Evolutionary conservation across 2,888 invertebrate species (phyloP), one percentile per base, ranked within the genome.

Genomic region (Ariolimax columbianus): DNA sequence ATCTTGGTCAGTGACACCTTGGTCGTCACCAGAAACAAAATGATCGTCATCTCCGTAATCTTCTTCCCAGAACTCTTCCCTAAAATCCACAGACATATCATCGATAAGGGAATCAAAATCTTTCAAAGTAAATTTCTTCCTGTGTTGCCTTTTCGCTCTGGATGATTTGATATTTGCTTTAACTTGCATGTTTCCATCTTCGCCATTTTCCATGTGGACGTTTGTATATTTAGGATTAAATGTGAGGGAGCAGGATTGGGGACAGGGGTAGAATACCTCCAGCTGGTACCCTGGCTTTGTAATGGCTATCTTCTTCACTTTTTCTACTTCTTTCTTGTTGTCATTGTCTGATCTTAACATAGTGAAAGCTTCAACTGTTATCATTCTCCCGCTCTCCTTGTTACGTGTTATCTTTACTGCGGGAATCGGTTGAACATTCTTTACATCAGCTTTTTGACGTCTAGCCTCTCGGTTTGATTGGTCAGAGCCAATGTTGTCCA

Each of bases 161-260:
- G 43, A 73, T 0, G 9, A n/a, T 51, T 38, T 77, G 6, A 19
- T 51, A 43, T 84, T 79, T 3, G 70, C 43, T 51, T 43, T 83
- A 1, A 77, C n/a, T 47, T 84, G 77, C 59, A 72, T 72, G 23
- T 75, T 55, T 40, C 80, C 73, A 1, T 75, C 84, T 19, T 70
- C 59, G 59, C 59, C 30, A 11, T 63, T 47, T 9, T 77, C 77
- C 17, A 55, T 40, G 36, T 38, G 36, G 38, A 40, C 82, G 38
- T 85, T 51, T 0, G 43, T 55, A 83, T 88, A 88, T 68, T 88
- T 88, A 23, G 88, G 87, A 84, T 88, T 88, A 79, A 86, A 87
- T 19, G 85, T 80, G 33, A 88, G 83, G 23, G 88, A 89, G 68
- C 88, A 87, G 36, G 38, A 84, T 17, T 72, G 40, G 7, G 88